A percentile compares a stretch with the other conserved stretches of the same genome.
phyloP scores from a whole-genome alignment of 2,797 vertebrate species.

The Saxicola maurus region DNA sequence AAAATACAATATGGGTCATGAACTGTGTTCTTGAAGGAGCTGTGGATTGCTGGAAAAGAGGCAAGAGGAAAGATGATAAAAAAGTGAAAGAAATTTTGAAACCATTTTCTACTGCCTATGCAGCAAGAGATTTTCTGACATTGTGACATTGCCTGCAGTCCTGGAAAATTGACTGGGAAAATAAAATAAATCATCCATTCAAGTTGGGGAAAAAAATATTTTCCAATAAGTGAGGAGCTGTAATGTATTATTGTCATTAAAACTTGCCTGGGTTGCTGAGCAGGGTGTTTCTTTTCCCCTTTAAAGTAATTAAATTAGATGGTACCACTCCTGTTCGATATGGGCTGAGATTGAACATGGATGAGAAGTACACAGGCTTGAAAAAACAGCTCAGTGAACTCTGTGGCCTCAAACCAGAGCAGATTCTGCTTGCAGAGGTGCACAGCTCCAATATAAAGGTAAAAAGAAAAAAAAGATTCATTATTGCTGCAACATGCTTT shows the following conservation, averaged over 20 bases:
- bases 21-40: background rate
- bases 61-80: background rate
- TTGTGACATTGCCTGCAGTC: background rate
- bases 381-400: slow-evolving; percentile 97
- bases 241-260: background rate
- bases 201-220: background rate
- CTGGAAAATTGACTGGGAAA: background rate
- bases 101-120: background rate
- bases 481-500: background rate
- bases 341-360: slow-evolving; percentile 93
- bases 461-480: background rate
- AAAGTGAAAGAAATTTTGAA: background rate
- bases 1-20: background rate
- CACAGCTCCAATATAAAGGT: slow-evolving; percentile 97
- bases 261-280: slow-evolving; percentile 7
- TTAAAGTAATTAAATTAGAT: slow-evolving; percentile 91
- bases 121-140: background rate
- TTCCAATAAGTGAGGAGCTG: background rate
- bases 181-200: background rate
- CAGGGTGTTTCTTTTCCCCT: background rate
- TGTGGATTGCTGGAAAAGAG: background rate
- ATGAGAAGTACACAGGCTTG: slow-evolving; percentile 95
- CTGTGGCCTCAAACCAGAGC: slow-evolving; percentile 91
- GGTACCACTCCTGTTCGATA: slow-evolving; percentile 92
- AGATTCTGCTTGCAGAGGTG: slow-evolving; percentile 95